phyloP scores from a whole-genome alignment of 2,113 vertebrate genomes.

The Macaca nemestrina region DNA sequence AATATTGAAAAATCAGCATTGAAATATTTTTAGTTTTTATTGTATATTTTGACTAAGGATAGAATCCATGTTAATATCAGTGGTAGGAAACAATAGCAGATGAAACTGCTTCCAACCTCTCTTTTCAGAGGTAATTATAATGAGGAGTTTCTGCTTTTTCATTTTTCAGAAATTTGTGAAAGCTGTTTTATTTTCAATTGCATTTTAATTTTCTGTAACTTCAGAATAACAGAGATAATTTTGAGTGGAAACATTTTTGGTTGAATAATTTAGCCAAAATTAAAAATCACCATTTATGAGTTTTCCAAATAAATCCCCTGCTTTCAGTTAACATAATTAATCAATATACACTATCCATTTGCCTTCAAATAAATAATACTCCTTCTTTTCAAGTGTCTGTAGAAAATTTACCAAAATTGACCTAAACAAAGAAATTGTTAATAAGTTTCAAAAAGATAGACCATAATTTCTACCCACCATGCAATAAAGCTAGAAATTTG shows the following conservation, averaged over 20 bases:
- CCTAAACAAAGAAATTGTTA: not conserved
- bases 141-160: not conserved
- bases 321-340: not conserved
- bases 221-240: not conserved
- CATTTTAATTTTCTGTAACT: not conserved
- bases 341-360: not conserved
- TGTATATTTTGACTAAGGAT: not conserved
- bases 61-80: not conserved
- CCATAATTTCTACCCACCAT: not conserved
- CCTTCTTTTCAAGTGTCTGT: not conserved
- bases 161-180: not conserved
- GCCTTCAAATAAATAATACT: not conserved
- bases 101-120: not conserved
- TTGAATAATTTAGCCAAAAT: not conserved
- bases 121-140: not conserved
- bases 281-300: not conserved
- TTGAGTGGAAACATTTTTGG: not conserved
- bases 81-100: not conserved
- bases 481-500: not conserved
- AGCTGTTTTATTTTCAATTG: not conserved
- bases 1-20: not conserved
- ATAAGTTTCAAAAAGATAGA: not conserved
- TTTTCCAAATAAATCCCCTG: slow-evolving; percentile 2
- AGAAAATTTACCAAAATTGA: slow-evolving; percentile 29
- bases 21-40: slow-evolving; percentile 17